Evolutionary conservation across 2,797 vertebrate genomes (phyloP).

Genomic region (Paedocypris micromegethes): DNA sequence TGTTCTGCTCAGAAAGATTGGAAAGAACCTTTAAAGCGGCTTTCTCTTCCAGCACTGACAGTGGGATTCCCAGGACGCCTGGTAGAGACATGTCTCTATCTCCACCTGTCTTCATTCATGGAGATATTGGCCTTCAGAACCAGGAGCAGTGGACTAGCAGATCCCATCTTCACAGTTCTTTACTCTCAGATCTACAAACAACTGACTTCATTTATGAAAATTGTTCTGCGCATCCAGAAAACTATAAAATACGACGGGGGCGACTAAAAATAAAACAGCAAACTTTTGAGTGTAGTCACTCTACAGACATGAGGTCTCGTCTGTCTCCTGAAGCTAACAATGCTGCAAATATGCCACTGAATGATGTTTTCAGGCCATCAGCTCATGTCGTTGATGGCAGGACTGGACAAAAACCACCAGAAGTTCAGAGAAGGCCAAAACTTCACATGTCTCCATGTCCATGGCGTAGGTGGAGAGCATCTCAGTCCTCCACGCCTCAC

Average conservation of each 20-base stretch:
- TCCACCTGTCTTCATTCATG: conserved; percentile 66
- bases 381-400: conserved; percentile 7
- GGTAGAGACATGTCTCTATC: conserved; percentile 78
- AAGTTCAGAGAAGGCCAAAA: conserved; percentile 53
- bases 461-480: conserved; percentile 59
- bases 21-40: conserved; percentile 69
- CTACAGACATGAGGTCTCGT: background rate
- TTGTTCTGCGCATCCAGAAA: background rate
- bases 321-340: conserved; percentile 48
- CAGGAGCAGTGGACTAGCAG: conserved; percentile 62
- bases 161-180: conserved; percentile 54
- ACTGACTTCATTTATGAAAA: conserved; percentile 14
- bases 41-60: conserved; percentile 69
- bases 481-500: conserved; percentile 54
- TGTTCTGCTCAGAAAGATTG: conserved; percentile 59
- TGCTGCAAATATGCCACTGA: conserved; percentile 51
- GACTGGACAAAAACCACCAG: background rate
- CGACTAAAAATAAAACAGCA: conserved; percentile 38
- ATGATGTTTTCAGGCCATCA: background rate
- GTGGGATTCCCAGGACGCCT: conserved; percentile 77
- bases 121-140: conserved; percentile 56
- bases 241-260: conserved; percentile 21
- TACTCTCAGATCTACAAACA: conserved; percentile 63
- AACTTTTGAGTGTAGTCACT: conserved; percentile 42
- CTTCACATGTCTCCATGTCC: conserved; percentile 52